Evolutionary conservation across 1,140 invertebrate genomes (phyloP), one percentile per base, ranked within the genome.

Genomic region (Panagrolaimus sp.): DNA sequence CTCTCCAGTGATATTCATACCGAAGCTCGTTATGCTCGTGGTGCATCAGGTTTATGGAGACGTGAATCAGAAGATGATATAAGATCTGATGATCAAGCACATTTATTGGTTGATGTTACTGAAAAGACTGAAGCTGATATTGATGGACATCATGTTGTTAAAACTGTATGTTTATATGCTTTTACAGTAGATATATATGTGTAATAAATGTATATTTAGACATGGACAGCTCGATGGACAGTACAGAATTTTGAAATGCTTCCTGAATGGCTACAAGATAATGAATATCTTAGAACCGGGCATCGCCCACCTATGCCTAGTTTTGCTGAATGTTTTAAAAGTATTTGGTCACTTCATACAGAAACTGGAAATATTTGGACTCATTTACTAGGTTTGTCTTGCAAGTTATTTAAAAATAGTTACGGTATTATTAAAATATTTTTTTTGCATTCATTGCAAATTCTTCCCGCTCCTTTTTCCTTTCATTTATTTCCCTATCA

Each of bases 301-400:
- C 94, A 98, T 85, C 87, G 96, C 72, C 95, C 96, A 31, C 95
- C 94, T 44, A 86, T 98, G 63, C 92, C 92, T 42, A 96, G 92
- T 16, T 97, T 98, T 85, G 88, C 89, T 73, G 92, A 91, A 16
- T 99, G 96, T 83, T 97, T 99, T 83, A 92, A 91, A 79, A 95
- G 92, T 61, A 96, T 99, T 76, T 98, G 98, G 85, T 63, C 72
- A 69, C 90, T 89, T 47, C 88, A 89, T 77, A 89, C 88, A 9
- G 89, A 89, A 87, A 99, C 96, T 16, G 93, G 92, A 43, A 99
- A 99, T 82, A 99, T 99, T 77, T 99, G 96, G 96, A 92, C 91
- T 63, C 92, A 94, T 87, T 84, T 93, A 68, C 84, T 93, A 72
- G 88, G 74, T 74, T 16, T 47, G 72, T 72, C 20, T n/a, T n/a